These are phyloP conservation scores for Scaptomyza hsui DNA, from an alignment of 1,140 invertebrate species.

Conservation along the genomic window DNA sequence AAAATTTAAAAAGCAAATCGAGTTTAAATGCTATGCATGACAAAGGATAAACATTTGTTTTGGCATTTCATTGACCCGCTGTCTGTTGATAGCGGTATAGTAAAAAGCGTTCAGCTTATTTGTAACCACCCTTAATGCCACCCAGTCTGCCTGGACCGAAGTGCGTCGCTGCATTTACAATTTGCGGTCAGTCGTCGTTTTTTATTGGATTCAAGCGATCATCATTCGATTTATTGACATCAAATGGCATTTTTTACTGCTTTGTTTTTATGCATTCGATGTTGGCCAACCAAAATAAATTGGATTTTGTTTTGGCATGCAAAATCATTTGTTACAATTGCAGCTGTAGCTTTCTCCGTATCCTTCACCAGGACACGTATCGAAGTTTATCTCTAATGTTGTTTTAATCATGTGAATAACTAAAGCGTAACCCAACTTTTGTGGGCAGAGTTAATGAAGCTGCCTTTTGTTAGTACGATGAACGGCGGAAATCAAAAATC, in stretches of 20 bases:
- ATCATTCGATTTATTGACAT: constrained; percentile 49
- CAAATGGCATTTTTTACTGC: constrained; percentile 50
- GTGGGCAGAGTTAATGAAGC: constrained; percentile 67
- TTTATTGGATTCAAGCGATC: constrained; percentile 58
- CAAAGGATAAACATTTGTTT: not conserved
- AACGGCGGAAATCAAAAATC: constrained; percentile 46
- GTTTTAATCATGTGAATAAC: constrained; percentile 53
- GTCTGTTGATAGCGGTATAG: constrained; percentile 1
- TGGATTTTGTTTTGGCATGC: constrained; percentile 42
- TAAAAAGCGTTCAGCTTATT: constrained; percentile 8
- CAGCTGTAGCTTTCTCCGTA: not conserved
- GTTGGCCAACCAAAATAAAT: constrained; percentile 44
- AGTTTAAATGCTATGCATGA: not conserved
- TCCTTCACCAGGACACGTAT: not conserved
- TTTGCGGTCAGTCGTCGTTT: constrained; percentile 40
- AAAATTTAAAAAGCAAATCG: not conserved
- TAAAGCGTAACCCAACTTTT: constrained; percentile 46
- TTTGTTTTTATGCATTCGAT: constrained; percentile 44
- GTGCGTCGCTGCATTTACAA: constrained; percentile 30
- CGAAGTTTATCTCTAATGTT: constrained; percentile 1
- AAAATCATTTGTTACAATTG: constrained; percentile 26
- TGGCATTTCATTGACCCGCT: not conserved
- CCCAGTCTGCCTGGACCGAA: too few species aligned
- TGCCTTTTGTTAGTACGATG: constrained; percentile 27
- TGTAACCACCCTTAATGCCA: not conserved